Evolutionary conservation across 2,113 vertebrate species (phyloP), one percentile per base, ranked within the genome.

Genomic region (Boulengeromyrus knoepffleri): DNA sequence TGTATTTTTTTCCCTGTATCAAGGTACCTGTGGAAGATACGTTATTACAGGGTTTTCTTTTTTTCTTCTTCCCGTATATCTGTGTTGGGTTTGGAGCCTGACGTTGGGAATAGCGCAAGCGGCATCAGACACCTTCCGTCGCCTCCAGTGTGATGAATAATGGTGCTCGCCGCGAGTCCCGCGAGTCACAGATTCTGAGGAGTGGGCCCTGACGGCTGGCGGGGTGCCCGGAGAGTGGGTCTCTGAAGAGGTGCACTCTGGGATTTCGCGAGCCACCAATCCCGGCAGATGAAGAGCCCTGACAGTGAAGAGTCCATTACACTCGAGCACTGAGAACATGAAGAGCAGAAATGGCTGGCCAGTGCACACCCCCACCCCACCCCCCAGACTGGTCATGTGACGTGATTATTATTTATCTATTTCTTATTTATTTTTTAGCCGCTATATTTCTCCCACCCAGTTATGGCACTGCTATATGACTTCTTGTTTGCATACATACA

Each of bases 21-120:
- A 95, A 93, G 92, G 95, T 94, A 95, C 95, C 95, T 93, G 94
- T 95, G 95, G 92, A 93, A 95, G 94, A 94, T 93, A 94, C 56
- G 45, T 88, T 52, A 89, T 92, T 58, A 47, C 49, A 39, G 21
- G 50, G 10, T 70, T 47, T 89, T 13, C 89, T 89, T 87, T 13
- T 90, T 89, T 87, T 89, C 89, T 90, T 80, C 83, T 91, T 91
- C 91, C 89, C 89, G 90, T 42, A 47, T 66, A 88, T 36, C 31
- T 7, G 21, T 19, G 24, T 45, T 24, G 3, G 27, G 39, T 46
- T 88, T 62, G 3, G 15, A 45, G 19, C 13, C 13, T 31, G 45
- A 27, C 3, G 46, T 85, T 7, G 39, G 45, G 84, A 13, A 27
- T 13, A 13, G 27, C 46, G 15, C 42, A 12, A 27, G 45, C 27